These are phyloP conservation scores for Calyptommatus sinebrachiatus DNA, from an alignment of 2,113 vertebrate genomes.

Conservation along the genomic window DNA sequence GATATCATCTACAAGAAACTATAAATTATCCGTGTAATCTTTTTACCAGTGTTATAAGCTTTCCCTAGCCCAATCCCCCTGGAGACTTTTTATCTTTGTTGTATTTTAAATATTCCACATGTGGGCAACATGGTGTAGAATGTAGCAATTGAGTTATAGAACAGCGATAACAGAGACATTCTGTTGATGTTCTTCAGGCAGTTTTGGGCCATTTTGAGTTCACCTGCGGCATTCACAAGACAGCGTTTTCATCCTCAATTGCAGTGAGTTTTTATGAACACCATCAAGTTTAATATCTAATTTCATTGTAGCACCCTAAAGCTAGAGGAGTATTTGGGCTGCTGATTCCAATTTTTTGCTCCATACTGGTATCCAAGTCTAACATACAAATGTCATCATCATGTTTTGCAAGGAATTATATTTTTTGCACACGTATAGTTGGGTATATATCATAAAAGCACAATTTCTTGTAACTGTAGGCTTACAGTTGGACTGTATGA, in stretches of 20 bases:
- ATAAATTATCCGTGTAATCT: background rate
- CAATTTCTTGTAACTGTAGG: too few relatives aligned
- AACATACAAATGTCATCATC: background rate
- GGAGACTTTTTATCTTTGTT: background rate
- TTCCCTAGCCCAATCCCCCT: accelerated
- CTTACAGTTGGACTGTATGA: background rate
- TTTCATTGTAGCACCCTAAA: background rate
- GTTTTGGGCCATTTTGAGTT: background rate
- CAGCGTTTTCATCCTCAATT: background rate
- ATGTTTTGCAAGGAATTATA: background rate
- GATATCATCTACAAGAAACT: background rate
- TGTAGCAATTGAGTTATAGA: background rate
- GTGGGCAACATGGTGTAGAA: background rate
- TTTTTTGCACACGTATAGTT: background rate
- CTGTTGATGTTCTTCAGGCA: background rate
- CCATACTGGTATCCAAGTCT: background rate
- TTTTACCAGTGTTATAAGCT: background rate
- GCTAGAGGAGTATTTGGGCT: too few relatives aligned
- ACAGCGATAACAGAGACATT: background rate
- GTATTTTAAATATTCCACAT: background rate
- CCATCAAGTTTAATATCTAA: background rate
- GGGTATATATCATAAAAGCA: background rate
- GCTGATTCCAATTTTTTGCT: too few relatives aligned
- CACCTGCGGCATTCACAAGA: background rate
- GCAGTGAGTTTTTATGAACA: background rate